Percentiles rank a stretch among this genome's conserved stretches.
These are phyloP conservation scores for Rotaria macrura DNA, from an alignment of 2,888 invertebrate genomes.

Conservation along the genomic window DNA sequence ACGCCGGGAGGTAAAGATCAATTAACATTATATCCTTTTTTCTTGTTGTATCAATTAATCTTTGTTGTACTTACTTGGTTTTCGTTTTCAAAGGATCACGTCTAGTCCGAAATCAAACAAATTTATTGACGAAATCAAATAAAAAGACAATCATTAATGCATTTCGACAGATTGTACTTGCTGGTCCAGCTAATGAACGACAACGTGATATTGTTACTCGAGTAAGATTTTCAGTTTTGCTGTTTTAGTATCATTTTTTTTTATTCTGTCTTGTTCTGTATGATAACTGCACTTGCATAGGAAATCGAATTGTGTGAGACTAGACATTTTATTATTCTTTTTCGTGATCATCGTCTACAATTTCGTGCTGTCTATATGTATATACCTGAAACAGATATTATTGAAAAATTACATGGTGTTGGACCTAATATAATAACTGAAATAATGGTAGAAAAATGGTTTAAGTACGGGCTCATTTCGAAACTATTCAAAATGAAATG, in stretches of 20 bases:
- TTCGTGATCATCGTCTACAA: slow-evolving; percentile 34
- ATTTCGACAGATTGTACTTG: slow-evolving; percentile 27
- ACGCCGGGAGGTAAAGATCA: not conserved
- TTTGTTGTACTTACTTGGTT: too few species aligned
- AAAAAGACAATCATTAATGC: slow-evolving; percentile 29
- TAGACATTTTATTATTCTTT: slow-evolving; percentile 32
- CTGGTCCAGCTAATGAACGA: slow-evolving; percentile 32
- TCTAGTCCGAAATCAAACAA: not conserved
- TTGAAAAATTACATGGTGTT: slow-evolving; percentile 31
- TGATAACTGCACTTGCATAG: not conserved
- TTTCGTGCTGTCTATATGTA: slow-evolving; percentile 32
- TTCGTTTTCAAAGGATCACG: not conserved
- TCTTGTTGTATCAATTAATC: too few species aligned
- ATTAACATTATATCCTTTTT: too few species aligned
- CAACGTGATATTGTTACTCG: slow-evolving; percentile 21
- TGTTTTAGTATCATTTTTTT: too few species aligned
- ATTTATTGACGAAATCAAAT: slow-evolving; percentile 22
- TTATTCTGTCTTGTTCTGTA: too few species aligned
- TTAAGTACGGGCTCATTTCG: not conserved
- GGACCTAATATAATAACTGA: slow-evolving; percentile 30
- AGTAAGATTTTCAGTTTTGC: too few species aligned
- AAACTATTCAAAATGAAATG: too few species aligned
- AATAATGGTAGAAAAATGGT: slow-evolving; percentile 33
- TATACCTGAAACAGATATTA: slow-evolving; percentile 29
- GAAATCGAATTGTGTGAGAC: slow-evolving; percentile 30